These are phyloP conservation scores for Ischnura elegans DNA, from an alignment of 2,888 invertebrate genomes.

Conservation along the genomic window DNA sequence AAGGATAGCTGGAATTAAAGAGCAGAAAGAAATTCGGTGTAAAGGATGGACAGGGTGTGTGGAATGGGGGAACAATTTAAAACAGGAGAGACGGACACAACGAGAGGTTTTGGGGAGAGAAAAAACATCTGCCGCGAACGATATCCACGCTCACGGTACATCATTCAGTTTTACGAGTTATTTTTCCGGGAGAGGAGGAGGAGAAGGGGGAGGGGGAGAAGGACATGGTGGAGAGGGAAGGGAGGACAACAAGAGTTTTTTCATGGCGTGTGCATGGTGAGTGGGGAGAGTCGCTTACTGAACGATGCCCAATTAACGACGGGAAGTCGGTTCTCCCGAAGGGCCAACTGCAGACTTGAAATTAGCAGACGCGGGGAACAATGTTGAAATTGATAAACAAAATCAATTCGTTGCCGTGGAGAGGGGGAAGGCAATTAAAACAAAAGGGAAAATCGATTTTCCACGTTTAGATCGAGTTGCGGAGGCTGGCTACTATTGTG, in stretches of 20 bases:
- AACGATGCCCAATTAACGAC: slow-evolving; percentile 31
- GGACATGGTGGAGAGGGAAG: background rate
- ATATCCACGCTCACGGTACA: background rate
- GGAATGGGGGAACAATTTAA: background rate
- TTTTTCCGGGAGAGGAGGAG: background rate
- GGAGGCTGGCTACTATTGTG: background rate
- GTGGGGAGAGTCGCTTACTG: background rate
- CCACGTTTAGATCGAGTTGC: background rate
- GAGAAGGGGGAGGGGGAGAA: background rate
- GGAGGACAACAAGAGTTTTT: background rate
- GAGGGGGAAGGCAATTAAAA: slow-evolving; percentile 6
- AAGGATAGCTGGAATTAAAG: background rate
- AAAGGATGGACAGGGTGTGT: background rate
- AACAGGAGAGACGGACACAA: background rate
- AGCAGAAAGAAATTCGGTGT: background rate
- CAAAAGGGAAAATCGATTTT: background rate
- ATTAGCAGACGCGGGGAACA: slow-evolving; percentile 12
- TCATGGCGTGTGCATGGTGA: background rate
- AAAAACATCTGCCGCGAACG: background rate
- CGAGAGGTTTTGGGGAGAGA: background rate
- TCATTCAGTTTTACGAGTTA: slow-evolving; percentile 35
- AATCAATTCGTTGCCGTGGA: background rate
- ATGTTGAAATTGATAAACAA: slow-evolving; percentile 35
- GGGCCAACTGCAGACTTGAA: background rate
- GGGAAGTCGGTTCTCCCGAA: slow-evolving; percentile 20